Percentiles rank a stretch among this genome's conserved stretches.
These are phyloP conservation scores for Ara ararauna DNA, from an alignment of 2,797 vertebrate species.

Conservation along the genomic window DNA sequence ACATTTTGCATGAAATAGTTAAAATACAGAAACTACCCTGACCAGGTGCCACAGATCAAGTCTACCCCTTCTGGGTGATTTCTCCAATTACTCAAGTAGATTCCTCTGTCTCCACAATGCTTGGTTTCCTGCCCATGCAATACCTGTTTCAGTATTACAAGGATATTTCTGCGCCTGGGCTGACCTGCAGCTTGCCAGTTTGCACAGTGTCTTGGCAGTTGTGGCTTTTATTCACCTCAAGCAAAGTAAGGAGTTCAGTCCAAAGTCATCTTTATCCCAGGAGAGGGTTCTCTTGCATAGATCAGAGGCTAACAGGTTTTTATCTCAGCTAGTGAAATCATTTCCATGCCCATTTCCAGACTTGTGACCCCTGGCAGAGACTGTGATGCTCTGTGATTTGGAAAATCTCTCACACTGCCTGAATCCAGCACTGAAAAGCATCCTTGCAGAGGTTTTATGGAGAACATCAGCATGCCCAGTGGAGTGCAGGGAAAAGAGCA, in stretches of 20 bases:
- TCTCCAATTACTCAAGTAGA: background rate
- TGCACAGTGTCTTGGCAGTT: accelerated
- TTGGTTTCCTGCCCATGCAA: background rate
- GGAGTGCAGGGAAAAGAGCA: background rate
- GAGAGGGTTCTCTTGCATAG: background rate
- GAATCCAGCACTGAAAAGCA: background rate
- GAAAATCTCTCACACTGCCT: background rate
- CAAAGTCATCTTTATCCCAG: background rate
- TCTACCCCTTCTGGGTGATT: background rate
- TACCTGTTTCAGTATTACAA: background rate
- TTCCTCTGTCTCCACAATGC: background rate
- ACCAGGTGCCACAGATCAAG: background rate
- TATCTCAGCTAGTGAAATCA: background rate
- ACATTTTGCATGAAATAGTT: background rate
- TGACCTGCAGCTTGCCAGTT: background rate
- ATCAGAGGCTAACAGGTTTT: background rate
- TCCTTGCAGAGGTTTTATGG: background rate
- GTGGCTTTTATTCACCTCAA: background rate
- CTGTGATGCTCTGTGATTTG: background rate
- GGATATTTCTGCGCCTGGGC: background rate
- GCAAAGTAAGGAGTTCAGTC: background rate
- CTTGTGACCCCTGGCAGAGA: background rate
- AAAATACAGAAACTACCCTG: background rate
- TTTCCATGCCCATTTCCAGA: background rate
- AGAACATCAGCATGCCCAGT: accelerated